phyloP scores from a whole-genome alignment of 2,797 vertebrate species.

The Catharus ustulatus region DNA sequence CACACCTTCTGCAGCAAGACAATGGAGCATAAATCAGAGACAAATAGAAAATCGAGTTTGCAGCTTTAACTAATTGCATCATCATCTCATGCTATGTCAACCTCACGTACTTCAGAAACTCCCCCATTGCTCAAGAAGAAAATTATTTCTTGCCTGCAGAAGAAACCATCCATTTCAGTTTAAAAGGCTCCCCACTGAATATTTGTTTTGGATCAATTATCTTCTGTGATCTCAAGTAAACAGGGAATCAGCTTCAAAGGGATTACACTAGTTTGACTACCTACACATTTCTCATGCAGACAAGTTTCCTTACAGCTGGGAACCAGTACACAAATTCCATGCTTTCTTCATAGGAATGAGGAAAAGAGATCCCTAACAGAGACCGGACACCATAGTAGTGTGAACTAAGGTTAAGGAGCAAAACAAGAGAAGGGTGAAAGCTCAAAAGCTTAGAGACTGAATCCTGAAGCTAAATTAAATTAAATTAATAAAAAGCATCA shows the following conservation, averaged over 20 bases:
- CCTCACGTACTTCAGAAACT: neutral
- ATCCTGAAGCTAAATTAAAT: neutral
- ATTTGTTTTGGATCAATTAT: slow-evolving; percentile 37
- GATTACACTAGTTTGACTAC: neutral
- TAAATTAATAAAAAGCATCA: neutral
- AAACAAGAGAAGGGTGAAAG: neutral
- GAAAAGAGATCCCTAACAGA: neutral
- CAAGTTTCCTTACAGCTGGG: neutral
- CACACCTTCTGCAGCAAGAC: neutral
- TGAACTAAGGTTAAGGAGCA: neutral
- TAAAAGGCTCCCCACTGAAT: neutral
- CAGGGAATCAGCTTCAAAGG: slow-evolving; percentile 25
- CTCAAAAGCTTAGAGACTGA: neutral
- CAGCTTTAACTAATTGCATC: neutral
- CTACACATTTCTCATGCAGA: slow-evolving; percentile 35
- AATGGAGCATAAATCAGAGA: neutral
- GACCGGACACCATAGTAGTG: neutral
- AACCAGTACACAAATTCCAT: neutral
- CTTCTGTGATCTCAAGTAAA: slow-evolving; percentile 10
- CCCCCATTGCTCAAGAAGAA: neutral
- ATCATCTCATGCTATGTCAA: neutral
- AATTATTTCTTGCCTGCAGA: neutral
- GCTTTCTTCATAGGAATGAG: neutral
- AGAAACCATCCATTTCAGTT: neutral
- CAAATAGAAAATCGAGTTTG: neutral